Evolutionary conservation across 2,113 vertebrate genomes (phyloP).

Genomic region (Pseudorectes ferrugineus): DNA sequence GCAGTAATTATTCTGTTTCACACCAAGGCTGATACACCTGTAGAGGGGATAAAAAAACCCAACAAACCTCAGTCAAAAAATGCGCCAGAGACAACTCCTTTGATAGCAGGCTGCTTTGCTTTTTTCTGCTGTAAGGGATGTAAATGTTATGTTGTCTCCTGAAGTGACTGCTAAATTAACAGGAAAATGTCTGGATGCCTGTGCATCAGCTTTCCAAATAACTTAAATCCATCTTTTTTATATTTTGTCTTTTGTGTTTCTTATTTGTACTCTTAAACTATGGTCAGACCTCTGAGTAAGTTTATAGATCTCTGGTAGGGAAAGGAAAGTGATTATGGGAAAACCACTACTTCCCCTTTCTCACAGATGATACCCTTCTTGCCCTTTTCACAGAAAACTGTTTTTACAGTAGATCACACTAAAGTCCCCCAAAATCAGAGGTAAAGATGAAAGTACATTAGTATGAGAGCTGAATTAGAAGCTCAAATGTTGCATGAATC

Average conservation of each 20-base stretch:
- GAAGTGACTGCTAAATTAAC: not conserved
- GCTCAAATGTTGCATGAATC: not conserved
- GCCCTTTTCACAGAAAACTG: not conserved
- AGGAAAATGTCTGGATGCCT: not conserved
- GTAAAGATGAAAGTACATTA: not conserved
- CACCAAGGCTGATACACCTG: not conserved
- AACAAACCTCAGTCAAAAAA: not conserved
- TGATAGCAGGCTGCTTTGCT: not conserved
- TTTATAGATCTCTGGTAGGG: not conserved
- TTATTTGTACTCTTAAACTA: not conserved
- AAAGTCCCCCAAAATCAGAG: not conserved
- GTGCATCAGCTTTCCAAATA: not conserved
- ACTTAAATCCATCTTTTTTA: not conserved
- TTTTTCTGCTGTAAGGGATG: not conserved
- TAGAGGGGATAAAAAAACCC: not conserved
- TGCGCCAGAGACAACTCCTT: not conserved
- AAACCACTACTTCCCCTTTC: not conserved
- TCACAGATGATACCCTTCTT: not conserved
- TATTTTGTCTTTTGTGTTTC: not conserved
- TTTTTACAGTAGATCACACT: not conserved
- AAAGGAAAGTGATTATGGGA: not conserved
- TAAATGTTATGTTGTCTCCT: not conserved
- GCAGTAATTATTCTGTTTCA: conserved; percentile 9
- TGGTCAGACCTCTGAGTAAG: not conserved
- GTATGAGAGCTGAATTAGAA: not conserved